A percentile compares a stretch with the other conserved stretches of the same genome.
These are phyloP conservation scores for Xiphydria camelus DNA, from an alignment of 2,888 invertebrate genomes.

Conservation along the genomic window DNA sequence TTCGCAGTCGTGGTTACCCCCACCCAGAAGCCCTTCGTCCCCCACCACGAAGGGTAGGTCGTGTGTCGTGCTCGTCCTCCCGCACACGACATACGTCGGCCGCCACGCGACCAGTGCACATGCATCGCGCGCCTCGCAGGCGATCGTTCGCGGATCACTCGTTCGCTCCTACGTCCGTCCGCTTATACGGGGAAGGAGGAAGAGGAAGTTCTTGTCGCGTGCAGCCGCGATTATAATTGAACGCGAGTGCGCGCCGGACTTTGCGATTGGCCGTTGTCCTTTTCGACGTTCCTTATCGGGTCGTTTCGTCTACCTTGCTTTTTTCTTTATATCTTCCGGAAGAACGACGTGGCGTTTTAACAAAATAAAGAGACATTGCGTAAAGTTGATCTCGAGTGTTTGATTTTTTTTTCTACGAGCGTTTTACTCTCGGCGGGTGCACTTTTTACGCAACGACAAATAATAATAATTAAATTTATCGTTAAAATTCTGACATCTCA, in stretches of 20 bases:
- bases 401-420: too few species aligned
- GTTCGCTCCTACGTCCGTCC: constrained; percentile 6
- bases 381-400: too few species aligned
- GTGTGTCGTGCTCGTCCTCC: constrained; percentile 53
- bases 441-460: too few species aligned
- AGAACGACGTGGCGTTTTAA: too few species aligned
- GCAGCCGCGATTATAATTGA: background rate
- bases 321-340: too few species aligned
- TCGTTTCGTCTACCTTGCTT: too few species aligned
- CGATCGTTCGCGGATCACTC: constrained; percentile 13
- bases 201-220: constrained; percentile 3
- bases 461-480: too few species aligned
- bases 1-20: constrained; percentile 23
- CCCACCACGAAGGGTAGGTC: constrained; percentile 41
- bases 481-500: too few species aligned
- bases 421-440: too few species aligned
- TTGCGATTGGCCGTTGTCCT: background rate
- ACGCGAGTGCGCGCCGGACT: background rate
- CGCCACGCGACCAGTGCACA: constrained; percentile 58
- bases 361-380: too few species aligned
- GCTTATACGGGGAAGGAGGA: background rate
- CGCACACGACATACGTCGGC: constrained; percentile 58
- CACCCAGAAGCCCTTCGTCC: constrained; percentile 33
- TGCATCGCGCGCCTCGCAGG: constrained; percentile 35
- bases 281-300: background rate